These are phyloP conservation scores for Spinibarbus caldwelli DNA, from an alignment of 2,797 vertebrate species.

Conservation along the genomic window DNA sequence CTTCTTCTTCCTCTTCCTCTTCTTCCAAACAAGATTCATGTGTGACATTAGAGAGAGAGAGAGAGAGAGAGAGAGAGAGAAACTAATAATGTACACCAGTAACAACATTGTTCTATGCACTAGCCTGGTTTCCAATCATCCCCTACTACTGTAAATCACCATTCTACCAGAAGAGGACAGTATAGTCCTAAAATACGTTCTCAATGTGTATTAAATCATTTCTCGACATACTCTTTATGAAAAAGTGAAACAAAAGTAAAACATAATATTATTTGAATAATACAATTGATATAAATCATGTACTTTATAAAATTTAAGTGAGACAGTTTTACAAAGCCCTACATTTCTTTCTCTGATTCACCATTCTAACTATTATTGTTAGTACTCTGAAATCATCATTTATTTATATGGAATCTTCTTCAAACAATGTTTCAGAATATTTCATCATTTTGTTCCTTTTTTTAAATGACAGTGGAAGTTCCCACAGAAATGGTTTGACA, in stretches of 20 bases:
- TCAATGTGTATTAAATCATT: background rate
- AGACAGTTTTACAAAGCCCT: too few relatives aligned
- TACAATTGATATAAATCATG: background rate
- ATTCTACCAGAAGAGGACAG: constrained; percentile 54
- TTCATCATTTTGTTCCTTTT: constrained; percentile 1
- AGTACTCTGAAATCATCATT: background rate
- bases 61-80: too few relatives aligned
- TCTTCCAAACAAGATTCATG: too few relatives aligned
- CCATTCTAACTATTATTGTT: background rate
- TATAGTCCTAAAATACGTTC: constrained; percentile 20
- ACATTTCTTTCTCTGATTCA: background rate
- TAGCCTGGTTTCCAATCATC: background rate
- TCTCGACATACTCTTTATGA: background rate
- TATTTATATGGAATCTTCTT: background rate
- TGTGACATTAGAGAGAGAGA: too few relatives aligned
- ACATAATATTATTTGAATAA: too few relatives aligned
- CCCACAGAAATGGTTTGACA: background rate
- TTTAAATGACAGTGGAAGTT: background rate
- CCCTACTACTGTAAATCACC: background rate
- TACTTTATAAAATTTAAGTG: background rate
- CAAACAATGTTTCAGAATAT: background rate
- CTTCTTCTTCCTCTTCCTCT: too few relatives aligned
- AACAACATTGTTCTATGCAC: too few relatives aligned
- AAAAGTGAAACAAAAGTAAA: background rate
- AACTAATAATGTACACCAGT: background rate